Evolutionary conservation across 2,113 vertebrate species (phyloP).

Genomic region (Alligator sinensis): DNA sequence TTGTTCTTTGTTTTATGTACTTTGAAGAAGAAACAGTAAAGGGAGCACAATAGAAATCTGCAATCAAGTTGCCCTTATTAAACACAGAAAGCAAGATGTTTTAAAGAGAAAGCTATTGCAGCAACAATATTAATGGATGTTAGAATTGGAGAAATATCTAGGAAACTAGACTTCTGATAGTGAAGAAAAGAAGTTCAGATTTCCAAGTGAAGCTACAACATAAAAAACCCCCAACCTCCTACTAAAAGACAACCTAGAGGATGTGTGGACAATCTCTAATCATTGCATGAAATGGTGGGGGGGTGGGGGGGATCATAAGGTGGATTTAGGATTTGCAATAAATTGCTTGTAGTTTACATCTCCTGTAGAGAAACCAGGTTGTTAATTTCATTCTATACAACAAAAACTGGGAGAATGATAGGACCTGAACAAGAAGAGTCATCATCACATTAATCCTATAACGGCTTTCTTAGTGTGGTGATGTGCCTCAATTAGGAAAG

Average conservation of each 20-base stretch:
- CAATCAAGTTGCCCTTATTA: neutral
- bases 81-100: conserved; percentile 32
- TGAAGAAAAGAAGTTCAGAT: neutral
- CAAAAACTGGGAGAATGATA: neutral
- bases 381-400: neutral
- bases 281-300: neutral
- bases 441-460: fast-evolving
- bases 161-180: neutral
- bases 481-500: neutral
- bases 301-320: neutral
- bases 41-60: neutral
- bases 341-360: neutral
- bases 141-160: neutral
- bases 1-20: conserved; percentile 32
- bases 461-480: neutral
- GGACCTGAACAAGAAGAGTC: neutral
- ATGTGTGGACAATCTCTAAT: neutral
- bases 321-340: neutral
- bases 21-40: neutral
- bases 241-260: neutral
- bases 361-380: neutral
- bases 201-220: neutral
- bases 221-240: neutral
- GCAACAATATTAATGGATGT: neutral
- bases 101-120: conserved; percentile 1